Percentiles rank a stretch among this genome's conserved stretches.
Conservation (phyloP, 2,113 vertebrate genomes). For the Xiphophorus couchianus region DNA sequence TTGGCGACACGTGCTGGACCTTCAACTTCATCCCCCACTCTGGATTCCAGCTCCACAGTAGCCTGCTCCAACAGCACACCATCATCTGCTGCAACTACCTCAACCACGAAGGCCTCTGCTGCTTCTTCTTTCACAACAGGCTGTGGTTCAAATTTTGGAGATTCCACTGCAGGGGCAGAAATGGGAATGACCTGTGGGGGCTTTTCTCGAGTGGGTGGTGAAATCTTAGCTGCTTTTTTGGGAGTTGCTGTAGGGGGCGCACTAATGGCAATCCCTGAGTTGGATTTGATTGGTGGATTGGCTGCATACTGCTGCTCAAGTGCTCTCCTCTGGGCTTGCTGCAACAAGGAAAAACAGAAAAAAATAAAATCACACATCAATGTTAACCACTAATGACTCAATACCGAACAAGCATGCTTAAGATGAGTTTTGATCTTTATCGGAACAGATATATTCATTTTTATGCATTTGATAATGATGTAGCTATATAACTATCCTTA, state of each 20-base stretch:
- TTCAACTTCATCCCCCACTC: slow-evolving; percentile 22
- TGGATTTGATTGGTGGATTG: slow-evolving; percentile 50
- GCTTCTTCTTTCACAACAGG: slow-evolving; percentile 35
- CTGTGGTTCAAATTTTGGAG: slow-evolving; percentile 35
- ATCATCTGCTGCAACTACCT: slow-evolving; percentile 18
- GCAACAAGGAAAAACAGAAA: slow-evolving; percentile 21
- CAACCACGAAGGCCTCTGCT: slow-evolving; percentile 19
- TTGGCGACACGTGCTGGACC: slow-evolving; percentile 5
- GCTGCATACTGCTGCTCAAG: slow-evolving; percentile 67
- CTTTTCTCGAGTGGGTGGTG: slow-evolving; percentile 19
- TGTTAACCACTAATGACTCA: slow-evolving; percentile 1
- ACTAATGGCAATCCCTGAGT: slow-evolving; percentile 50
- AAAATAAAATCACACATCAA: neutral
- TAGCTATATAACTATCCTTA: neutral
- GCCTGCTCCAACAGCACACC: slow-evolving; percentile 22
- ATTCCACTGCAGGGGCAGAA: slow-evolving; percentile 27
- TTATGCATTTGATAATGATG: neutral
- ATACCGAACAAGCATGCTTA: neutral
- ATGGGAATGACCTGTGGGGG: slow-evolving; percentile 25
- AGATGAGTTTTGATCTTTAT: neutral
- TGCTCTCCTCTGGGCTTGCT: slow-evolving; percentile 69
- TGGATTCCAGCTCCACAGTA: slow-evolving; percentile 2
- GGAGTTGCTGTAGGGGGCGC: slow-evolving; percentile 45
- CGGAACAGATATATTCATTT: neutral
- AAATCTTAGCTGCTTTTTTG: slow-evolving; percentile 39